Evolutionary conservation across 2,888 invertebrate genomes (phyloP).

Genomic region (Xestobium rufovillosum): DNA sequence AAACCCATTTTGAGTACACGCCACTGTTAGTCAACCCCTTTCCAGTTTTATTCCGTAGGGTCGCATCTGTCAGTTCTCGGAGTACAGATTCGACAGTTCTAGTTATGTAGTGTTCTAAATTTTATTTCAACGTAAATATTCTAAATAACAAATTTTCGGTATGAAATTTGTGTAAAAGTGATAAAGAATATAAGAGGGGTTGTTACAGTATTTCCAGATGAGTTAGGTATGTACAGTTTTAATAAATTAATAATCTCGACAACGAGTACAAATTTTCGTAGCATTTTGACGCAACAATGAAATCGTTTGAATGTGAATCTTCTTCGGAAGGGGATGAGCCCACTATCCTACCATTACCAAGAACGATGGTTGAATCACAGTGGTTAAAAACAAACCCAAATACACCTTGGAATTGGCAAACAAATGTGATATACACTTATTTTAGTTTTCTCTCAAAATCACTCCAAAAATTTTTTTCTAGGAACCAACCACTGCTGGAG

Average conservation of each 20-base stretch:
- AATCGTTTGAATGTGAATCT: constrained; percentile 44
- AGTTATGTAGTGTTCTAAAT: constrained; percentile 26
- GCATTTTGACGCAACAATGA: no score
- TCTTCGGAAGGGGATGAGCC: constrained; percentile 43
- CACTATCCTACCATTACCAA: constrained; percentile 41
- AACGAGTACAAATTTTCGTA: no score
- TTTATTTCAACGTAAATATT: no score
- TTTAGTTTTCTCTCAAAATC: no score
- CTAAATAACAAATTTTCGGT: no score
- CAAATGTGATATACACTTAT: constrained; percentile 31
- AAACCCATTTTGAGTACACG: no score
- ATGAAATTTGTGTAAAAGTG: no score
- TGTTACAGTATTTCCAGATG: no score
- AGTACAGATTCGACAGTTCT: constrained; percentile 32
- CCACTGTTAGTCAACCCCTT: constrained; percentile 35
- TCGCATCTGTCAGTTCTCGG: constrained; percentile 46
- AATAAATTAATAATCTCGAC: no score
- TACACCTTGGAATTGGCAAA: constrained; percentile 41
- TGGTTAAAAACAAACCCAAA: constrained; percentile 37
- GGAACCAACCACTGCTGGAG: constrained; percentile 20
- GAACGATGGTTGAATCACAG: constrained; percentile 38
- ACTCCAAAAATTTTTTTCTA: no score
- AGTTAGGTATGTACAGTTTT: no score
- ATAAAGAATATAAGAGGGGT: no score
- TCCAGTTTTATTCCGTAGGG: constrained; percentile 34